These are phyloP conservation scores for Taurulus bubalis DNA, from an alignment of 2,113 vertebrate genomes.

Conservation along the genomic window DNA sequence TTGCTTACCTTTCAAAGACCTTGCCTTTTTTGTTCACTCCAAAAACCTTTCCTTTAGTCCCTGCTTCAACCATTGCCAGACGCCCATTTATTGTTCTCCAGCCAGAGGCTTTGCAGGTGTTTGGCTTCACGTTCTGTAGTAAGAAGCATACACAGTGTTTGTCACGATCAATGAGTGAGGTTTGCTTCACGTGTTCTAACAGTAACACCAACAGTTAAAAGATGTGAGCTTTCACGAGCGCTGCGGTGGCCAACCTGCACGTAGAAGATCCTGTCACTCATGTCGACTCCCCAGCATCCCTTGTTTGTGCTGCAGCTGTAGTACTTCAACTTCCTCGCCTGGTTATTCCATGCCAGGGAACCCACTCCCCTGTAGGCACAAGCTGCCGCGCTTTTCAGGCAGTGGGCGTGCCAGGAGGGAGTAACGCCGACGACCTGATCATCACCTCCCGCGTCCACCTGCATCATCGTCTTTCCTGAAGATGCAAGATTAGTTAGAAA, in stretches of 20 bases:
- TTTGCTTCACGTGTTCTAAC: too few species aligned
- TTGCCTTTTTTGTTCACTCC: not conserved
- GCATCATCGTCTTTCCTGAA: not conserved
- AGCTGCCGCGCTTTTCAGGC: not conserved
- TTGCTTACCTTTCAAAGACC: constrained; percentile 48
- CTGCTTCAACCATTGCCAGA: constrained; percentile 45
- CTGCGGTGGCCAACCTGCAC: not conserved
- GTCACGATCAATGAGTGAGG: too few species aligned
- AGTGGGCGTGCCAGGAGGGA: accelerated
- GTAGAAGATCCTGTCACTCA: too few species aligned
- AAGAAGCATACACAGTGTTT: too few species aligned
- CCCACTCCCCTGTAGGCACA: accelerated
- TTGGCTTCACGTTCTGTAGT: not conserved
- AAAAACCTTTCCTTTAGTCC: constrained; percentile 41
- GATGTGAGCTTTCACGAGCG: not conserved
- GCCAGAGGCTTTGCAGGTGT: accelerated
- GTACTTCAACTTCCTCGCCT: not conserved
- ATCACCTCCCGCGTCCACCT: constrained; percentile 51
- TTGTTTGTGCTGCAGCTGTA: constrained; percentile 30
- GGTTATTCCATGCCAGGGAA: not conserved
- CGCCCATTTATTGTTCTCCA: not conserved
- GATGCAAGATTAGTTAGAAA: not conserved
- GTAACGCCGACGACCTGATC: constrained; percentile 10
- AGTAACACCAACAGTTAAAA: too few species aligned
- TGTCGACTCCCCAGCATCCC: constrained; percentile 47